These are phyloP conservation scores for Hippocampus barbouri DNA, from an alignment of 2,113 vertebrate genomes.

Conservation along the genomic window DNA sequence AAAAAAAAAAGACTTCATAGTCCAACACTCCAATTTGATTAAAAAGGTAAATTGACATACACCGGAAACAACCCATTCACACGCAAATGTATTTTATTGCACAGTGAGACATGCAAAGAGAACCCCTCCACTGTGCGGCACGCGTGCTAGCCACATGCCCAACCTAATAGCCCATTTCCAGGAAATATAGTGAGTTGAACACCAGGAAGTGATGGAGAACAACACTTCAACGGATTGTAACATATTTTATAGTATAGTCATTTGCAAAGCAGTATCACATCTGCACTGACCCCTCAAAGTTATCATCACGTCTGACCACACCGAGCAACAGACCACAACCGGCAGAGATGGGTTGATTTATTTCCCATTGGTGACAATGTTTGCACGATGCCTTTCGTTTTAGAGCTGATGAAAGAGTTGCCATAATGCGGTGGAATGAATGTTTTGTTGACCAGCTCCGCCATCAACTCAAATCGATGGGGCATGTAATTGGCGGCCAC, in stretches of 20 bases:
- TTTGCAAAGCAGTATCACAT: constrained; percentile 29
- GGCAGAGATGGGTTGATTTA: constrained; percentile 34
- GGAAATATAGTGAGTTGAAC: neutral
- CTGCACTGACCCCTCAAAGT: constrained; percentile 37
- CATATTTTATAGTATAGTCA: constrained; percentile 15
- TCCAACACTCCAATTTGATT: too few species aligned
- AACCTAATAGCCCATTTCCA: neutral
- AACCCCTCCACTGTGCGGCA: too few species aligned
- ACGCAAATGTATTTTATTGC: too few species aligned
- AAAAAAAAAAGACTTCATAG: too few species aligned
- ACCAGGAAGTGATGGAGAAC: constrained; percentile 16
- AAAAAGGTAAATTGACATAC: too few species aligned
- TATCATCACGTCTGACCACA: constrained; percentile 50
- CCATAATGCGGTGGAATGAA: constrained; percentile 57
- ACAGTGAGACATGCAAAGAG: too few species aligned
- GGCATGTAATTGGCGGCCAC: constrained; percentile 66
- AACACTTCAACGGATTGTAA: constrained; percentile 12
- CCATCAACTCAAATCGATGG: constrained; percentile 61
- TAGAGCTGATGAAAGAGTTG: constrained; percentile 52
- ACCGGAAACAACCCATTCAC: too few species aligned
- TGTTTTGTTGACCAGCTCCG: constrained; percentile 54
- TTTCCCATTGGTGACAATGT: constrained; percentile 37
- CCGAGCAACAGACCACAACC: constrained; percentile 26
- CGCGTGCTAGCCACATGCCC: too few species aligned
- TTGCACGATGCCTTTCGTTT: constrained; percentile 47